phyloP scores from a whole-genome alignment of 2,888 invertebrate genomes.

The Gastracanthus pulcherrimus region DNA sequence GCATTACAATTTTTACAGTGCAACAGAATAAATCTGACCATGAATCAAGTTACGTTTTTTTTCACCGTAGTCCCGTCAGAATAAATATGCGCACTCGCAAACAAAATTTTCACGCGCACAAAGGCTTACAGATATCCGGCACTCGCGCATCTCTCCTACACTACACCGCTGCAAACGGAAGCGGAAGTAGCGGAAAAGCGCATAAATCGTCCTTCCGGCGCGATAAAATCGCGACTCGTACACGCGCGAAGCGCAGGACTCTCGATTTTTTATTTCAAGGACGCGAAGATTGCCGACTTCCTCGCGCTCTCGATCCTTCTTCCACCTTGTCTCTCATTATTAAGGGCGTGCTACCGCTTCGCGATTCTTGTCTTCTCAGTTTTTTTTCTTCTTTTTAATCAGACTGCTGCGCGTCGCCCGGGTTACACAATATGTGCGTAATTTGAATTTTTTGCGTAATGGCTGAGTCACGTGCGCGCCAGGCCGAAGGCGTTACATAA shows the following conservation, averaged over 20 bases:
- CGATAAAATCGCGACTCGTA: slow-evolving; percentile 21
- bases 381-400: too few species aligned
- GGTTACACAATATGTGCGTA: slow-evolving; percentile 27
- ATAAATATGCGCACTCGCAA: too few species aligned
- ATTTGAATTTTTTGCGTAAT: slow-evolving; percentile 30
- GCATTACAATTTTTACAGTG: too few species aligned
- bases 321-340: background rate
- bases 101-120: too few species aligned
- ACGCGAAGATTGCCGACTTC: slow-evolving; percentile 40
- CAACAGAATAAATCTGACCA: too few species aligned
- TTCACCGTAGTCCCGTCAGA: too few species aligned
- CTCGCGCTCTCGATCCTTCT: background rate
- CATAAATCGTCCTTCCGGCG: slow-evolving; percentile 39
- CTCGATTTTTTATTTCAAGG: slow-evolving; percentile 32
- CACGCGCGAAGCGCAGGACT: background rate
- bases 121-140: too few species aligned
- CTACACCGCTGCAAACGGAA: too few species aligned
- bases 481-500: slow-evolving; percentile 21
- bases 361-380: background rate
- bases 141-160: too few species aligned
- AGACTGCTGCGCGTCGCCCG: background rate
- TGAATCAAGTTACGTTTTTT: too few species aligned
- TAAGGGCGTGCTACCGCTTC: slow-evolving; percentile 3
- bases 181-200: background rate
- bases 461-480: background rate